phyloP scores from a whole-genome alignment of 2,797 vertebrate genomes.

The Necrosyrtes monachus region DNA sequence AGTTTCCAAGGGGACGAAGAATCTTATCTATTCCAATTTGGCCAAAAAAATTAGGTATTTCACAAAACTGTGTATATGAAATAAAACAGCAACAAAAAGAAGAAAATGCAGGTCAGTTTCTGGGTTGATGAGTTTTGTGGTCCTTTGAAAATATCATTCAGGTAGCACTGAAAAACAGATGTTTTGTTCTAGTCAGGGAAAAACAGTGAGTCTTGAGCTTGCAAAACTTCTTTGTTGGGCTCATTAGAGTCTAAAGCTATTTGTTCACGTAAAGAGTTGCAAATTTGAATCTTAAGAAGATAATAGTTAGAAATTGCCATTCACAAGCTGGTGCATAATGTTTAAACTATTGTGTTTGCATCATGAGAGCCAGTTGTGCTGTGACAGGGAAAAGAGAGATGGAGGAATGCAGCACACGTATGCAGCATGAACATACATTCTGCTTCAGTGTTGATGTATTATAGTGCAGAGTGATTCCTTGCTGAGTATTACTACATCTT shows the following conservation, averaged over 20 bases:
- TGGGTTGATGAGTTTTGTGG: not conserved
- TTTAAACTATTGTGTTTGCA: not conserved
- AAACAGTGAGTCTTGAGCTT: not conserved
- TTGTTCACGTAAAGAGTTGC: not conserved
- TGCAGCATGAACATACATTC: not conserved
- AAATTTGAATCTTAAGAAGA: not conserved
- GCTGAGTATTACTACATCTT: not conserved
- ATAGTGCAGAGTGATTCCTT: not conserved
- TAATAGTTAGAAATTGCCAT: not conserved
- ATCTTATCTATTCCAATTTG: conserved; percentile 87
- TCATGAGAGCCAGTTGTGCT: not conserved
- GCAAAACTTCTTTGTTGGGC: not conserved
- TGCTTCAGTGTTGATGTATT: not conserved
- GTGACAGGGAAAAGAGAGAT: not conserved
- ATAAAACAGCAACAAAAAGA: conserved; percentile 46
- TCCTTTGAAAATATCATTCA: not conserved
- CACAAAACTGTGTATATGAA: conserved; percentile 86
- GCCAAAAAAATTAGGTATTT: conserved; percentile 89
- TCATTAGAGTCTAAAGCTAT: not conserved
- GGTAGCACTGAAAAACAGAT: not conserved
- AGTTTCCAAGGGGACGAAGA: conserved; percentile 80
- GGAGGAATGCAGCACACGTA: not conserved
- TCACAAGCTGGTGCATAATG: not conserved
- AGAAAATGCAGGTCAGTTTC: conserved; percentile 72
- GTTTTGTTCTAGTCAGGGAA: not conserved